Base-by-base conservation (phyloP, 2,888 invertebrate genomes). In the Heliconius cydno region DNA sequence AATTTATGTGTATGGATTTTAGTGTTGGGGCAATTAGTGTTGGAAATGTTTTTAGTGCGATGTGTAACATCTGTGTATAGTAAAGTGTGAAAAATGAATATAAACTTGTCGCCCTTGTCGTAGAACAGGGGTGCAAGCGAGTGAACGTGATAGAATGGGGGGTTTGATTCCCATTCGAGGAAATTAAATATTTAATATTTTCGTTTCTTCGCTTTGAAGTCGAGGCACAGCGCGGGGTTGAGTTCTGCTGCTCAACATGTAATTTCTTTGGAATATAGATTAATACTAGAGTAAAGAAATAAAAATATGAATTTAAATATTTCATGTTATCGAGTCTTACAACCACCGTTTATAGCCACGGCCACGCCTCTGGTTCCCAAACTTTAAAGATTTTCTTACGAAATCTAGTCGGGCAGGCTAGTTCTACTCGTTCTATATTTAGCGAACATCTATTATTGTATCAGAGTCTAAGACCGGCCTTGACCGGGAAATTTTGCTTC, bases 1-100 rank as follows among this genome's bases (percentile, higher is more conserved):
- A 85, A 85, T 79, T 80, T 80, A 84, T 80, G 82, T 84, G 83
- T 82, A 83, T 83, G 84, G 85, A 82, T 84, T 83, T 83, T 80
- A 79, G 85, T 78, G 76, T 83, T 81, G 82, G 76, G 81, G 85
- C 85, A 86, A 87, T 87, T 87, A 86, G 83, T 79, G 86, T 84
- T 85, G 84, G 86, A 85, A 87, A 84, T 85, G 82, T 15, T 28
- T n/a, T 22, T 84, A 77, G 83, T 82, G 80, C 81, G 80, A 81
- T 79, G 79, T 81, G 84, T 82, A 83, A 81, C 34, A 34, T 34
- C 34, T 34, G 34, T 66, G 80, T 38, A 82, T 80, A 77, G 79
- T 76, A 67, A 66, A 76, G 81, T 68, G 41, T 57, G 25, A 41
- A 30, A 25, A 52, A 78, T n/a, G 34, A 30, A 1, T 52, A 6